Percentiles rank a stretch among this genome's conserved stretches.
phyloP scores from a whole-genome alignment of 2,888 invertebrate genomes.

The Cephonodes hylas region DNA sequence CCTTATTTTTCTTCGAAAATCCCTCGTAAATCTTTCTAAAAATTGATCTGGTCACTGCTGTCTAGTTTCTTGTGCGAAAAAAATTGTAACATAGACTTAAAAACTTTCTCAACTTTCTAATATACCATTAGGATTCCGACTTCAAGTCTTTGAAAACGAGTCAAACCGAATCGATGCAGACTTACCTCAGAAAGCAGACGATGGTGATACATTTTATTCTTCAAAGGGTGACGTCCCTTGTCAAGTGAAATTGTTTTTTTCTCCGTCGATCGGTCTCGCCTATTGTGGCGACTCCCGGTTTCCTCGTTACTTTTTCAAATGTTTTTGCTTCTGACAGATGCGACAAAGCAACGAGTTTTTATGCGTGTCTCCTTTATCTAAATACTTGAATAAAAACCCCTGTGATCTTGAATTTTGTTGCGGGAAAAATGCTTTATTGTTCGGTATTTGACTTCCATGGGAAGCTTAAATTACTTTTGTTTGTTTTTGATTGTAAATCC shows the following conservation, averaged over 20 bases:
- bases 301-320: constrained; percentile 40
- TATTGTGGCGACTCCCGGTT: constrained; percentile 31
- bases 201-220: constrained; percentile 29
- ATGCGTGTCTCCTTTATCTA: constrained; percentile 18
- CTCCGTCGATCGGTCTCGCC: constrained; percentile 27
- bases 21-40: no score
- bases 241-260: constrained; percentile 45
- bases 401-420: neutral
- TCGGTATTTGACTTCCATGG: neutral
- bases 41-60: no score
- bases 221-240: constrained; percentile 27
- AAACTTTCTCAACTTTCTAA: no score
- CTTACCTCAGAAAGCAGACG: neutral
- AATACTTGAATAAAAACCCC: neutral
- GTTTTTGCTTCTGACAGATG: constrained; percentile 43
- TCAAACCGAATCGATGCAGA: neutral
- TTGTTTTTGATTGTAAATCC: no score
- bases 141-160: neutral
- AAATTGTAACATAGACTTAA: no score
- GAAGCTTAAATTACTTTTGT: neutral
- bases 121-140: neutral
- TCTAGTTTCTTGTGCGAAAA: no score
- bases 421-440: neutral
- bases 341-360: constrained; percentile 22
- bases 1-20: no score